Evolutionary conservation across 2,888 invertebrate genomes (phyloP), one percentile per base, ranked within the genome.

Genomic region (Eupithecia centaureata): DNA sequence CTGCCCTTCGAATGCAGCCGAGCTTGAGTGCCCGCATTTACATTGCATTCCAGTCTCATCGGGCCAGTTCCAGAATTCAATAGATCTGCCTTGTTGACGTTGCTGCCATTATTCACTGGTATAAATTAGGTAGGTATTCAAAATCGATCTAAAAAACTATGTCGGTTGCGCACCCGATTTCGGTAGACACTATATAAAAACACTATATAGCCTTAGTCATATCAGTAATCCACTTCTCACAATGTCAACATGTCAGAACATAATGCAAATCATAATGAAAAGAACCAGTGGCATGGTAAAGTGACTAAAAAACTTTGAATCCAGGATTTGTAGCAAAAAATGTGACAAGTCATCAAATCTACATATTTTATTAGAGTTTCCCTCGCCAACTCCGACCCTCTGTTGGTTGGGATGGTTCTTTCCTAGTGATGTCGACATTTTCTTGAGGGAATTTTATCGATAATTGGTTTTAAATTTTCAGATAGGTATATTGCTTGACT

Each of bases 311-410:
- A 91, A 90, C 91, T 90, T 90, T 89, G 89, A 89, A 90, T 89
- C 90, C 88, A 83, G 86, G 91, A 92, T 91, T 92, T 91, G 90
- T 90, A 85, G 83, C 91, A 92, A 93, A 91, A 92, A 92, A 92
- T 91, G 90, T 93, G 92, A 90, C 92, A 93, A 92, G 91, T 93
- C 92, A 92, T 93, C 92, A 92, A 92, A 93, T 93, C 93, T 93
- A 89, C 93, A 92, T 92, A 93, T 93, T 93, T 92, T 92, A 93
- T 92, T 92, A 91, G 47, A 47, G 90, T 85, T 82, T 89, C 87
- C 85, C 87, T 87, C 85, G 85, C 86, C 85, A 83, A 86, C 85
- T 86, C 83, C 86, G 87, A 89, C 91, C 91, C 90, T 91, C 91
- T 82, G 89, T 84, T 82, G 84, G 85, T 83, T 77, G 86, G 83